Percentiles rank a stretch among this genome's conserved stretches.
Evolutionary conservation across 2,797 vertebrate genomes (phyloP).

Genomic region (Tenualosa ilisha): DNA sequence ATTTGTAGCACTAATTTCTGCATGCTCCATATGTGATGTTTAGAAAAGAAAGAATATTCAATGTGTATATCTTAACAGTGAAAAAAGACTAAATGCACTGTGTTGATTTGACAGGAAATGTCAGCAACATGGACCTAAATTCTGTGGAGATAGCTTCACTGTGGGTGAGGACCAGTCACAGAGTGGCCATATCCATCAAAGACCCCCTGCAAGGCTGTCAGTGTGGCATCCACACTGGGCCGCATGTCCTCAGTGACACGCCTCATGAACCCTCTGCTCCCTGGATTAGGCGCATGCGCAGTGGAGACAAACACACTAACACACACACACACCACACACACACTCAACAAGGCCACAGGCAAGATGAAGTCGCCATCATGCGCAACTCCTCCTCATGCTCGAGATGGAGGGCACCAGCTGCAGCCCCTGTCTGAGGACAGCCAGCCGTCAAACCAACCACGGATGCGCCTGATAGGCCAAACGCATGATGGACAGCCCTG

Average conservation of each 20-base stretch:
- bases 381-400: background rate
- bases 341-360: background rate
- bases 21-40: no score
- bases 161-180: background rate
- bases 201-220: background rate
- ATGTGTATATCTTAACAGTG: no score
- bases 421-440: slow-evolving; percentile 12
- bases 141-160: background rate
- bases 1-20: no score
- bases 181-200: background rate
- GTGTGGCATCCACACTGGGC: background rate
- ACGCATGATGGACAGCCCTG: background rate
- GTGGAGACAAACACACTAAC: background rate
- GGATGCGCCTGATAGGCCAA: background rate
- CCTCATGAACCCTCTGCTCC: background rate
- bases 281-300: background rate
- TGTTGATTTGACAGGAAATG: background rate
- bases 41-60: no score
- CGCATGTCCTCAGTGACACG: background rate
- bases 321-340: background rate
- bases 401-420: slow-evolving; percentile 23
- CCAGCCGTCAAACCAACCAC: background rate
- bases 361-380: slow-evolving; percentile 10
- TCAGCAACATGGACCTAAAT: background rate
- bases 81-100: background rate